These are phyloP conservation scores for Miichthys miiuy DNA, from an alignment of 2,797 vertebrate species.

Conservation along the genomic window DNA sequence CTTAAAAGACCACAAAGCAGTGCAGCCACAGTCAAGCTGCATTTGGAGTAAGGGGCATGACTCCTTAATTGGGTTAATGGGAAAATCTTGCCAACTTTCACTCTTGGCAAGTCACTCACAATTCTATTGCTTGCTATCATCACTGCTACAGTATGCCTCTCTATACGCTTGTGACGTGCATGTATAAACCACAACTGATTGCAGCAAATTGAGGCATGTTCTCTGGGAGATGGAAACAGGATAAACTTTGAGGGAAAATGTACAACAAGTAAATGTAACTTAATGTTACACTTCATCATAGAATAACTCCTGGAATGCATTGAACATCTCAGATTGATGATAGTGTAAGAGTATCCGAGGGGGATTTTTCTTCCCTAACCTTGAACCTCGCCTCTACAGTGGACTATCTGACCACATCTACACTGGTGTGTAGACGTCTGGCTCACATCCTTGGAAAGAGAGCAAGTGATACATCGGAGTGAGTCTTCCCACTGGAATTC, in stretches of 20 bases:
- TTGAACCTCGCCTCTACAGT: constrained; percentile 36
- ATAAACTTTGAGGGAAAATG: constrained; percentile 2
- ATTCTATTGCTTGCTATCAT: constrained; percentile 25
- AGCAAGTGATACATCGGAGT: constrained; percentile 64
- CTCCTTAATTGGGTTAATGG: constrained; percentile 41
- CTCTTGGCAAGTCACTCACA: constrained; percentile 14
- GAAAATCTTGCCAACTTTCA: constrained; percentile 26
- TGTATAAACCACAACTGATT: constrained; percentile 49
- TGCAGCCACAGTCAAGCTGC: constrained; percentile 25
- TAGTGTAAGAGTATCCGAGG: constrained; percentile 21
- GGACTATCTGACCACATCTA: constrained; percentile 59
- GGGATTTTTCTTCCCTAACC: constrained; percentile 21
- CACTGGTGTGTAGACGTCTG: constrained; percentile 59
- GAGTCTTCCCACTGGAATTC: constrained; percentile 72
- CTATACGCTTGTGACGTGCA: constrained; percentile 12
- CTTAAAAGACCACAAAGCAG: constrained; percentile 20
- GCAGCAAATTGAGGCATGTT: constrained; percentile 32
- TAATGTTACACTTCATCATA: constrained; percentile 47
- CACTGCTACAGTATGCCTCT: constrained; percentile 13
- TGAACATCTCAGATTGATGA: constrained; percentile 48
- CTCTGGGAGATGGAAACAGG: constrained; percentile 39
- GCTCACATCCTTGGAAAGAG: constrained; percentile 58
- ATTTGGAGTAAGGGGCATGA: constrained; percentile 8
- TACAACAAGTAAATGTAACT: constrained; percentile 15
- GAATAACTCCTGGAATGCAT: constrained; percentile 51